Evolutionary conservation across 2,888 invertebrate species (phyloP).

Genomic region (Drosophila tanythrix): DNA sequence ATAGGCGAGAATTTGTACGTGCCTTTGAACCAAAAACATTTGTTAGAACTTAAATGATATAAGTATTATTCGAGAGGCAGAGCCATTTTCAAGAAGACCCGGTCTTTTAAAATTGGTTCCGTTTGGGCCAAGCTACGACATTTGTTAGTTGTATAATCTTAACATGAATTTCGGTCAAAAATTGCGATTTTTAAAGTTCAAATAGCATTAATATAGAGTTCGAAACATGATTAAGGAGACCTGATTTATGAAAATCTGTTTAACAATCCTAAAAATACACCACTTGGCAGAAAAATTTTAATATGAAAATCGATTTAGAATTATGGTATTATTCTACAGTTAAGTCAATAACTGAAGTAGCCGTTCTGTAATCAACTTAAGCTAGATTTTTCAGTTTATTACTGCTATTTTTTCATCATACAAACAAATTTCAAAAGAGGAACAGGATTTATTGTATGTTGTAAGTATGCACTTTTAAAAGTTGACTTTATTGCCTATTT

Average conservation of each 20-base stretch:
- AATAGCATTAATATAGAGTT: not conserved
- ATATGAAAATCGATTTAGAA: not conserved
- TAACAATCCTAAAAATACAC: not conserved
- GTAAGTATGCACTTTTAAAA: conserved; percentile 40
- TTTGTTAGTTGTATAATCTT: not conserved
- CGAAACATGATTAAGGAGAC: not conserved
- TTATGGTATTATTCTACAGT: not conserved
- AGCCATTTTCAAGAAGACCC: not conserved
- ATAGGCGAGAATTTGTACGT: not conserved
- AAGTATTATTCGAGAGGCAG: not conserved
- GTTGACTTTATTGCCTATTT: conserved; percentile 48
- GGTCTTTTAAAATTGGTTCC: not conserved
- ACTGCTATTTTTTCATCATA: not conserved
- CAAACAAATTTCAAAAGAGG: not conserved
- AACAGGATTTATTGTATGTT: not conserved
- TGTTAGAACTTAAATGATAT: not conserved
- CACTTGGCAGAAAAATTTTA: not conserved
- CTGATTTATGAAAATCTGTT: not conserved
- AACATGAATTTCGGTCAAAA: not conserved
- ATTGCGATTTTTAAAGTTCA: not conserved
- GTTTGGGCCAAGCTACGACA: not conserved
- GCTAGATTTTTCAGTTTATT: not conserved
- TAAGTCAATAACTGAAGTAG: not conserved
- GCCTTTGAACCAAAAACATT: not conserved
- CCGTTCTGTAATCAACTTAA: not conserved